phyloP scores from a whole-genome alignment of 2,888 invertebrate species.

The Noctua pronuba region DNA sequence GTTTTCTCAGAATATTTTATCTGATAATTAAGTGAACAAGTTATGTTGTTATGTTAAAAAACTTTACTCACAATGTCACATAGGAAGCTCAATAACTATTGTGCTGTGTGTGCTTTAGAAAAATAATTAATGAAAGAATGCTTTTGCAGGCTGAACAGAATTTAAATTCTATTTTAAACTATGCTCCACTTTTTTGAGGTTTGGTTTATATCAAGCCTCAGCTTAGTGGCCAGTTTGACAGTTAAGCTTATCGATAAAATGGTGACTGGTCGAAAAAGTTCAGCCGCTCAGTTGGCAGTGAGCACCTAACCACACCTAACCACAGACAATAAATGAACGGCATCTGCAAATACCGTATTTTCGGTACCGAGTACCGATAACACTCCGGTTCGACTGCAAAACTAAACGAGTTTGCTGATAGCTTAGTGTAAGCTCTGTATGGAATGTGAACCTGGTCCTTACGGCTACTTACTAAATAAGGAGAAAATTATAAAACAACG shows the following conservation, averaged over 20 bases:
- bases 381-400: conserved; percentile 36
- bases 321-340: conserved; percentile 64
- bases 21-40: conserved; percentile 12
- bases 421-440: conserved; percentile 27
- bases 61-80: neutral
- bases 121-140: neutral
- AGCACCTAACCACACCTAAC: conserved; percentile 40
- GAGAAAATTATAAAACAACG: neutral
- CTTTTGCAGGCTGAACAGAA: neutral
- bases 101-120: neutral
- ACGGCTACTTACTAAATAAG: conserved; percentile 5
- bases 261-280: conserved; percentile 11
- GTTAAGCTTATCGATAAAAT: neutral
- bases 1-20: conserved; percentile 27
- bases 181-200: neutral
- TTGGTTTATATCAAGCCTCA: neutral
- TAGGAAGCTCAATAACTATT: neutral
- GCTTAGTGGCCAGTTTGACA: neutral
- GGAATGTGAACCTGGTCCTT: conserved; percentile 41
- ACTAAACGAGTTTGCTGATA: conserved; percentile 46
- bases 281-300: neutral
- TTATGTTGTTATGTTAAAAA: neutral
- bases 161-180: conserved; percentile 1
- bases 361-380: conserved; percentile 51
- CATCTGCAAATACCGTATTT: conserved; percentile 60